These are phyloP conservation scores for Platycheirus albimanus DNA, from an alignment of 2,888 invertebrate species.

Conservation along the genomic window DNA sequence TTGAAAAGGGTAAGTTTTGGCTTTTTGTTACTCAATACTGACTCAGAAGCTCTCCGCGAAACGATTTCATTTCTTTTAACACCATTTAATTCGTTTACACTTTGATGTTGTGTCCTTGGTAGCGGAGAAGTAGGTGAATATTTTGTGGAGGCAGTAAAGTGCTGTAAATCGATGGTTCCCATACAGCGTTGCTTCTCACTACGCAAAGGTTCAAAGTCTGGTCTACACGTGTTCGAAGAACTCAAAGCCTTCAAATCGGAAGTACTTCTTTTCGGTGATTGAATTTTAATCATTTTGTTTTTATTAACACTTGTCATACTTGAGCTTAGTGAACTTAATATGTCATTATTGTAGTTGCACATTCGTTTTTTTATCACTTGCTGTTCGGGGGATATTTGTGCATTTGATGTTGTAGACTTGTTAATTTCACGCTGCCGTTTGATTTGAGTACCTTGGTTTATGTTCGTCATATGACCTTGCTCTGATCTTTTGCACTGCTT, in stretches of 20 bases:
- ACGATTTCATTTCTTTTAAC: constrained; percentile 4
- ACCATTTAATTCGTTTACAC: neutral
- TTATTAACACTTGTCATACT: constrained; percentile 78
- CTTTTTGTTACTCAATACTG: constrained; percentile 65
- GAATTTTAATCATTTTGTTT: constrained; percentile 74
- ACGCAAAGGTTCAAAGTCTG: neutral
- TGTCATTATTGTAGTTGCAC: constrained; percentile 81
- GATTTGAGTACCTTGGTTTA: constrained; percentile 59
- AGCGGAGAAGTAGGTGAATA: constrained; percentile 72
- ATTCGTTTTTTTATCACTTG: constrained; percentile 79
- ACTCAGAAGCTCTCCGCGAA: constrained; percentile 50
- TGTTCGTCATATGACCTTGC: constrained; percentile 55
- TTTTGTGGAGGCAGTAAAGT: neutral
- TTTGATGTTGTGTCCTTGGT: constrained; percentile 47
- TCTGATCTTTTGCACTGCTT: constrained; percentile 79
- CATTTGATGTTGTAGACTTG: neutral
- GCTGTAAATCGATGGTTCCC: constrained; percentile 15
- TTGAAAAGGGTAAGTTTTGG: constrained; percentile 81
- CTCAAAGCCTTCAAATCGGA: neutral
- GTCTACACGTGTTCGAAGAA: neutral
- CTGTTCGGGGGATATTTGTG: constrained; percentile 79
- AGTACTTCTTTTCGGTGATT: constrained; percentile 33
- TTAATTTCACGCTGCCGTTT: constrained; percentile 79
- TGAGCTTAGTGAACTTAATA: constrained; percentile 81
- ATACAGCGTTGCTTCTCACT: constrained; percentile 28